These are phyloP conservation scores for Poecilobothrus nobilitatus DNA, from an alignment of 2,888 invertebrate species.

Conservation along the genomic window DNA sequence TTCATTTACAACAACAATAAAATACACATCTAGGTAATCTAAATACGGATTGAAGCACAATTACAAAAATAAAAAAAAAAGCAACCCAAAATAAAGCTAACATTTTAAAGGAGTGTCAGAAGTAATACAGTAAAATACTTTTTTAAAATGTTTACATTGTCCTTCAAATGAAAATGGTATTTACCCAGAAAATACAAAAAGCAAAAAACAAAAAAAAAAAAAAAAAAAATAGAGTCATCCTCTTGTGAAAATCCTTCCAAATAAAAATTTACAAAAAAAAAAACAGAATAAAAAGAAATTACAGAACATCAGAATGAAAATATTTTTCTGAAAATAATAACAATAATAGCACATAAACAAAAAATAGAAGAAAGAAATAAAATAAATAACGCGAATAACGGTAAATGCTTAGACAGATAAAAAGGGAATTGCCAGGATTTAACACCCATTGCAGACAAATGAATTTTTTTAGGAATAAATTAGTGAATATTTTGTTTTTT, in stretches of 20 bases:
- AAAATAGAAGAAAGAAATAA: no score
- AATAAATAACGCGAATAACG: not conserved
- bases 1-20: no score
- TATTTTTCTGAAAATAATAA: not conserved
- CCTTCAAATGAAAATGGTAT: slow-evolving; percentile 6
- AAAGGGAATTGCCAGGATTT: not conserved
- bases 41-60: no score
- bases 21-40: no score
- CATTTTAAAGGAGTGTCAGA: slow-evolving; percentile 2
- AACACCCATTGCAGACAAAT: not conserved
- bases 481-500: not conserved
- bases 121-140: slow-evolving; percentile 2
- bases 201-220: no score
- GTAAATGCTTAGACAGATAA: not conserved
- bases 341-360: not conserved
- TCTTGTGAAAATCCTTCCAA: not conserved
- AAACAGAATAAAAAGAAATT: not conserved
- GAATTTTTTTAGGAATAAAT: not conserved
- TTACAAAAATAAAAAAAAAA: not conserved
- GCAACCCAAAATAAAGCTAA: not conserved
- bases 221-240: no score
- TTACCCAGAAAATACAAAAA: not conserved
- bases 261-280: no score
- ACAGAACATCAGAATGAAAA: not conserved
- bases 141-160: slow-evolving; percentile 5